Percentiles rank a stretch among this genome's conserved stretches.
Evolutionary conservation across 2,888 invertebrate genomes (phyloP).

Genomic region (Crioceris asparagi): DNA sequence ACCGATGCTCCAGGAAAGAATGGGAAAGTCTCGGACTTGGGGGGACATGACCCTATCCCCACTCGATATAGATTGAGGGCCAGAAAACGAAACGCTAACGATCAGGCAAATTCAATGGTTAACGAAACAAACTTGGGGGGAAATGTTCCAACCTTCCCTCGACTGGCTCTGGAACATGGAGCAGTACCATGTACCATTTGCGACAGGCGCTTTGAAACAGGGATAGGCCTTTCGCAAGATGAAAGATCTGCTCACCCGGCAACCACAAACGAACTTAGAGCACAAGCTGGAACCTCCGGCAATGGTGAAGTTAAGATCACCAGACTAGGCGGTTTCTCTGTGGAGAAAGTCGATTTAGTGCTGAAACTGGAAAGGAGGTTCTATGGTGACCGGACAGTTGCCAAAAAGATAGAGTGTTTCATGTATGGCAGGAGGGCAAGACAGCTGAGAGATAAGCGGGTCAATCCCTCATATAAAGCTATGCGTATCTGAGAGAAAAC

Average conservation of each 20-base stretch:
- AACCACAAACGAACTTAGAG: conserved; percentile 1
- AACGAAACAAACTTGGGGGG: too few relatives aligned
- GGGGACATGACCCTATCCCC: too few relatives aligned
- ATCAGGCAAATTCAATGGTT: too few relatives aligned
- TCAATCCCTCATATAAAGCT: background rate
- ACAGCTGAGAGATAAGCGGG: conserved; percentile 1
- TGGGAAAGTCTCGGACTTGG: too few relatives aligned
- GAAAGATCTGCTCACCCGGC: conserved; percentile 1
- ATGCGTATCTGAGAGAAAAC: background rate
- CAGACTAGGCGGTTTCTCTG: background rate
- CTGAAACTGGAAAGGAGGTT: conserved; percentile 3
- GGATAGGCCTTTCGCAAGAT: background rate
- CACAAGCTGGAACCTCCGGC: background rate
- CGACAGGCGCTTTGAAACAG: too few relatives aligned
- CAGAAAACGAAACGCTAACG: too few relatives aligned
- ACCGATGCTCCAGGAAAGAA: too few relatives aligned
- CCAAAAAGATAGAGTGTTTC: background rate
- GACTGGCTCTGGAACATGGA: too few relatives aligned
- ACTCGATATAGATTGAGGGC: too few relatives aligned
- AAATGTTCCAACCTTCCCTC: too few relatives aligned
- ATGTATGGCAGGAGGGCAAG: background rate
- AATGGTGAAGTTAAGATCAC: too few relatives aligned
- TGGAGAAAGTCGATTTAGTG: background rate
- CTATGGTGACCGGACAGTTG: background rate
- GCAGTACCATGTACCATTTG: too few relatives aligned